These are phyloP conservation scores for Neoitamus cyanurus DNA, from an alignment of 2,888 invertebrate species.

Conservation along the genomic window DNA sequence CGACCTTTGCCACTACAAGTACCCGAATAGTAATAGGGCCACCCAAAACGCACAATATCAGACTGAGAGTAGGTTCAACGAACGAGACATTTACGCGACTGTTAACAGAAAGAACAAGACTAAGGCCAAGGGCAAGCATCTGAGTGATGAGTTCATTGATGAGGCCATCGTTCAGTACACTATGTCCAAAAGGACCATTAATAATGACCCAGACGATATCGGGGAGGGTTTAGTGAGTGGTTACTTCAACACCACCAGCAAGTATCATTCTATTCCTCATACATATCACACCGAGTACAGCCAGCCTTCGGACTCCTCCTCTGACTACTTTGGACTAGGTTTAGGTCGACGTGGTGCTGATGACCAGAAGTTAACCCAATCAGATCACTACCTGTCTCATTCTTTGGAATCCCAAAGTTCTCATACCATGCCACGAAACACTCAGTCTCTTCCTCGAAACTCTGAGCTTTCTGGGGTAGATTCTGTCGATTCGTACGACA, in stretches of 20 bases:
- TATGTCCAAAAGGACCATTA: constrained; percentile 60
- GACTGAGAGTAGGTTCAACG: constrained; percentile 57
- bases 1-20: constrained; percentile 64
- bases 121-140: constrained; percentile 64
- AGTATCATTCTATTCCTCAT: constrained; percentile 3
- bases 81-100: constrained; percentile 66
- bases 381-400: constrained; percentile 63
- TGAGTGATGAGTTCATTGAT: constrained; percentile 66
- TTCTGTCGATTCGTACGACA: constrained; percentile 66
- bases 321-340: constrained; percentile 63
- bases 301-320: constrained; percentile 64
- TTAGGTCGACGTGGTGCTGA: constrained; percentile 57
- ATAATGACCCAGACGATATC: constrained; percentile 51
- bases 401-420: constrained; percentile 64
- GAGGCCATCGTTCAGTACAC: constrained; percentile 64
- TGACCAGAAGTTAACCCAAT: constrained; percentile 61
- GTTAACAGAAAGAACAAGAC: constrained; percentile 66
- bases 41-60: constrained; percentile 32
- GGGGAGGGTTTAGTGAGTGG: constrained; percentile 52
- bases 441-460: constrained; percentile 64
- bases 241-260: constrained; percentile 53
- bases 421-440: constrained; percentile 57
- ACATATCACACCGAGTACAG: constrained; percentile 63
- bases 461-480: constrained; percentile 65
- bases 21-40: constrained; percentile 42